Conservation (phyloP, 2,113 vertebrate genomes). For the Peromyscus californicus region DNA sequence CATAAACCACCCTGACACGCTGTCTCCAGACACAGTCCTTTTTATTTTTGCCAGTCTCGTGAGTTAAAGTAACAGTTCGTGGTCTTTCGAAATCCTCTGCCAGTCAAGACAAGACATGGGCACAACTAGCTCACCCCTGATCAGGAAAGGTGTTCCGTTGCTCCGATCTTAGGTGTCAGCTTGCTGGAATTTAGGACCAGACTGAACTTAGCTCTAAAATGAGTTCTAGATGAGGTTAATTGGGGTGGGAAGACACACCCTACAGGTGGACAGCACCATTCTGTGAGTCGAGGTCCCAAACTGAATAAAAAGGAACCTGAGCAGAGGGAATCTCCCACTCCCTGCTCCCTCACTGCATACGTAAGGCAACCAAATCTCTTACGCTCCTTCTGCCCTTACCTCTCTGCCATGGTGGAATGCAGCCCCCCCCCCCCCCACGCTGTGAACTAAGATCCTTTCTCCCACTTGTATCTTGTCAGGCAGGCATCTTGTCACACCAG, state of each 20-base stretch:
- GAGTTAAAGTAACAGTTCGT: not conserved
- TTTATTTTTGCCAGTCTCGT: not conserved
- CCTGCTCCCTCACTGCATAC: not conserved
- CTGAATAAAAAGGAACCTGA: not conserved
- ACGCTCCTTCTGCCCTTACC: no score
- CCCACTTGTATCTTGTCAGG: no score
- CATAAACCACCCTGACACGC: not conserved
- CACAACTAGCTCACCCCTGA: not conserved
- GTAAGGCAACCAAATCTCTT: not conserved
- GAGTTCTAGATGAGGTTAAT: not conserved
- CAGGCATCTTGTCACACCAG: no score
- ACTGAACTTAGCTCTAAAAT: not conserved
- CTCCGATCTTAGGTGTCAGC: not conserved
- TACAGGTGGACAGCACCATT: not conserved
- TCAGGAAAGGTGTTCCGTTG: not conserved
- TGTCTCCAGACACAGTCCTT: not conserved
- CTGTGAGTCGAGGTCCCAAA: not conserved
- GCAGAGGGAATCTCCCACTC: not conserved
- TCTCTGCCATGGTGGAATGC: not conserved
- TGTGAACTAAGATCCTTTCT: not conserved
- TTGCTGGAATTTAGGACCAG: not conserved
- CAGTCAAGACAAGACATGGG: not conserved
- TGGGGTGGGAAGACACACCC: not conserved
- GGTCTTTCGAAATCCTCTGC: not conserved
- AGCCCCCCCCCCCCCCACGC: not conserved